Evolutionary conservation across 2,888 invertebrate genomes (phyloP).

Genomic region (Clanis bilineata): DNA sequence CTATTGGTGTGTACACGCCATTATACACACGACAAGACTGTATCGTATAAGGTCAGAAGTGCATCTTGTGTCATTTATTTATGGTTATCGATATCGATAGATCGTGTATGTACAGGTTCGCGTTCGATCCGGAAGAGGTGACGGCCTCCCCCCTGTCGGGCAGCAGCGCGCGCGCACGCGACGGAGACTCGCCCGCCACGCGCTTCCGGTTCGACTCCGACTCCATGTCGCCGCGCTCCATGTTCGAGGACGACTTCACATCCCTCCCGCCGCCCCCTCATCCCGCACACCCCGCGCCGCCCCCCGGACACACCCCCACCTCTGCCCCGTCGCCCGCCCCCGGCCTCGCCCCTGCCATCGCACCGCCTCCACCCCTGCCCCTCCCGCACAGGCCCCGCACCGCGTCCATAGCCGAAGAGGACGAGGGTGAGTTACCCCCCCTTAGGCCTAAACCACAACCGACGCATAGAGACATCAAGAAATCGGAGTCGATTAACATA

Average conservation of each 20-base stretch:
- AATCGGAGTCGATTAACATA: conserved; percentile 95
- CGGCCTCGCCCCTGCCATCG: not conserved
- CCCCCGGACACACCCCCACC: not conserved
- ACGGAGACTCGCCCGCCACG: conserved; percentile 58
- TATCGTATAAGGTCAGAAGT: no score
- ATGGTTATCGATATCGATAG: no score
- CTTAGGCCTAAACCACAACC: conserved; percentile 56
- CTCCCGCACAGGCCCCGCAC: conserved; percentile 57
- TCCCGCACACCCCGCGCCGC: not conserved
- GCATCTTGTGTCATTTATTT: no score
- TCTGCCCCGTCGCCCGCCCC: not conserved
- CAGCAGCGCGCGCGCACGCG: conserved; percentile 56
- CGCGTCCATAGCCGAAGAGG: conserved; percentile 75
- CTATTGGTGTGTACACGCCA: no score
- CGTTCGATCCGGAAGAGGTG: conserved; percentile 65
- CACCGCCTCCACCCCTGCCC: conserved; percentile 31
- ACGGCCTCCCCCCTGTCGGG: conserved; percentile 63
- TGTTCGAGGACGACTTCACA: conserved; percentile 88
- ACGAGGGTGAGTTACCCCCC: conserved; percentile 68
- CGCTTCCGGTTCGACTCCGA: conserved; percentile 75
- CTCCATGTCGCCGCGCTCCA: conserved; percentile 68
- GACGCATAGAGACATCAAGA: conserved; percentile 86
- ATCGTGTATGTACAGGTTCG: conserved; percentile 52
- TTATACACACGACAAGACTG: no score
- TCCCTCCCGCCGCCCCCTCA: conserved; percentile 39